Base-by-base conservation (phyloP, 2,888 invertebrate genomes). In the Rutpela maculata region DNA sequence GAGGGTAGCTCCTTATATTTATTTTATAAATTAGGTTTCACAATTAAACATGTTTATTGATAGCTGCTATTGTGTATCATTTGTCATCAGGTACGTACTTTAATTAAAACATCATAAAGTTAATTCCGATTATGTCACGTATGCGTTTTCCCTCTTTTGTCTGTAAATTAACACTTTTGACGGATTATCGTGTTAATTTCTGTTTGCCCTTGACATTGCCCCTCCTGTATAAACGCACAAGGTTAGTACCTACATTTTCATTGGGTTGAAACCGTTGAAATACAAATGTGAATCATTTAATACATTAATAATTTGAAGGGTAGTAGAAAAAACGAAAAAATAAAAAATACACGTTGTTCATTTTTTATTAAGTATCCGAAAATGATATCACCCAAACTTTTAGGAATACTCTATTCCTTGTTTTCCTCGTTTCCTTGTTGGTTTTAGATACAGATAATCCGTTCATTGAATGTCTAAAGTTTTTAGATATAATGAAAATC, bases 111-210 rank as follows among this genome's bases (percentile, higher is more conserved):
- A 50, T 6, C 50, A 50, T n/a, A 50, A 50, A 50, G 50, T 50
- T 50, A 15, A 50, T 50, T 50, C n/a, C 50, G 50, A 50, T 50
- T 50, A 15, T 43, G 50, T 50, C n/a, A 50, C 50, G n/a, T 15
- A n/a, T 50, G n/a, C 50, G 50, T 50, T 50, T 43, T 50, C n/a
- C 50, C 50, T n/a, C 50, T n/a, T 50, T n/a, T 50, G 50, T 50
- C 50, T n/a, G n/a, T 50, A 50, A 50, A 50, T 50, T 50, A 50
- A 50, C n/a, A n/a, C n/a, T 50, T 50, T 50, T 50, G n/a, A 50
- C 50, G 50, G 50, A 50, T 50, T 50, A 50, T 50, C n/a, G n/a
- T n/a, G n/a, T 50, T 50, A 50, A 50, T 50, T n/a, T 50, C n/a
- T 15, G 4, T 50, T 12, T 50, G n/a, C n/a, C 50, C 50, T 50